A percentile compares a stretch with the other conserved stretches of the same genome.
Conservation (phyloP, 35 echinoderm and acorn worm species). For the Eucidaris tribuloides region DNA sequence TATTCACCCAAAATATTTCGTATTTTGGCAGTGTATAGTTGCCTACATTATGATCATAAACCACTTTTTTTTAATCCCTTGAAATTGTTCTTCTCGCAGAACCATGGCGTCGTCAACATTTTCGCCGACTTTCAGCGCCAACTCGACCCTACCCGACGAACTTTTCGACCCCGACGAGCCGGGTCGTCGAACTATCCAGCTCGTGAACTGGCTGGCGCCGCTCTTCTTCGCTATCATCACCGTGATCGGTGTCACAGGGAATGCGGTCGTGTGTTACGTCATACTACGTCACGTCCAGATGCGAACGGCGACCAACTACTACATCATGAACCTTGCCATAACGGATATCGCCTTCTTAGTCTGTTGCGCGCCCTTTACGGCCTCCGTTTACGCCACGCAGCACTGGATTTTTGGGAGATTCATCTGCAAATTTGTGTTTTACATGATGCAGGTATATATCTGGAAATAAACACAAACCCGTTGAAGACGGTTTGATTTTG, state of each 20-base stretch:
- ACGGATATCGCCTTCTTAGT: constrained; percentile 68
- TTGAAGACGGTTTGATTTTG: no score
- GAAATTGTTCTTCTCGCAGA: no score
- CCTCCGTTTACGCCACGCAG: constrained; percentile 27
- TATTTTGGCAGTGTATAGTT: no score
- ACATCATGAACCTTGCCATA: constrained; percentile 76
- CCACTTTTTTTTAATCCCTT: no score
- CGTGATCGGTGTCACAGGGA: constrained; percentile 50
- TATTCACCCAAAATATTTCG: no score
- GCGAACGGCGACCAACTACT: constrained; percentile 65
- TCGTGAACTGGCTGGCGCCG: not conserved
- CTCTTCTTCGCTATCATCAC: constrained; percentile 21
- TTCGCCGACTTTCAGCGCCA: no score
- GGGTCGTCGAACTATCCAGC: not conserved
- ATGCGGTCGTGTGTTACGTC: constrained; percentile 58
- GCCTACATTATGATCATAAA: no score
- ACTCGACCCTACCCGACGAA: no score
- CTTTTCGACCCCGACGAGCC: no score
- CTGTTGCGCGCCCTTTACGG: constrained; percentile 54
- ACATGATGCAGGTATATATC: constrained; percentile 82
- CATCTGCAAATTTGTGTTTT: constrained; percentile 66
- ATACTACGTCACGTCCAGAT: constrained; percentile 44
- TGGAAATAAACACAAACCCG: no score
- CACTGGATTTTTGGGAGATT: constrained; percentile 68
- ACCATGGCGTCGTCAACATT: no score